These are phyloP conservation scores for Thereuonema tuberculata DNA, from an alignment of 1,140 invertebrate species.

Conservation along the genomic window DNA sequence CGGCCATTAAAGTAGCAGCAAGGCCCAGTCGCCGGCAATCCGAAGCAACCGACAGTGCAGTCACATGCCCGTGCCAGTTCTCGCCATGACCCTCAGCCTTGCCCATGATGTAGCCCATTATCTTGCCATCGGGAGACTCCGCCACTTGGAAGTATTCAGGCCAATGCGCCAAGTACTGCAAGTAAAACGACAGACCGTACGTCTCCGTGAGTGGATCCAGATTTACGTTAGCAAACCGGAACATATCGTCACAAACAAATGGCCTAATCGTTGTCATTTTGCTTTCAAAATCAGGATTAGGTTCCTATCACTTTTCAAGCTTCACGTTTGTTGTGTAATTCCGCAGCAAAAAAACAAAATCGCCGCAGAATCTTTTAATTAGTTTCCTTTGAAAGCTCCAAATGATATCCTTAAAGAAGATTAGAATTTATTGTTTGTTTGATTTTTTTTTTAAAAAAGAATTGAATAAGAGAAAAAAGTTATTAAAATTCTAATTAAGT, in stretches of 20 bases:
- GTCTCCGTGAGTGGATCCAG: conserved; percentile 94
- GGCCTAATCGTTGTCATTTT: conserved; percentile 83
- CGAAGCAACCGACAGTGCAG: conserved; percentile 90
- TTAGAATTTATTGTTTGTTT: too few species aligned
- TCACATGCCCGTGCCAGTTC: conserved; percentile 98
- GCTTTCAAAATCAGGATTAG: too few species aligned
- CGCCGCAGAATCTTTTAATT: background rate
- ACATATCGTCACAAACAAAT: conserved; percentile 87
- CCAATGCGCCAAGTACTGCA: conserved; percentile 95
- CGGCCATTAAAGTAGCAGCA: conserved; percentile 87
- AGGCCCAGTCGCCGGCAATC: conserved; percentile 81
- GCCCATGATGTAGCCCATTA: conserved; percentile 99
- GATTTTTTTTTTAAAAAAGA: too few species aligned
- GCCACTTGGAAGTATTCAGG: conserved; percentile 98
- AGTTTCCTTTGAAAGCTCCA: background rate
- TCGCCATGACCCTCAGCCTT: conserved; percentile 91
- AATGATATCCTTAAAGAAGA: background rate
- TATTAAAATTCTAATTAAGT: too few species aligned
- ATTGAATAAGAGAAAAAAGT: too few species aligned
- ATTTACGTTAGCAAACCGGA: conserved; percentile 93
- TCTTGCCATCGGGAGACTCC: conserved; percentile 83
- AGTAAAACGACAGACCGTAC: conserved; percentile 93
- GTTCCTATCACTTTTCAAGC: background rate
- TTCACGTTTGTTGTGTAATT: background rate
- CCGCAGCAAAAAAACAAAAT: background rate